phyloP scores from a whole-genome alignment of 2,797 vertebrate genomes.

The Mycteria americana region DNA sequence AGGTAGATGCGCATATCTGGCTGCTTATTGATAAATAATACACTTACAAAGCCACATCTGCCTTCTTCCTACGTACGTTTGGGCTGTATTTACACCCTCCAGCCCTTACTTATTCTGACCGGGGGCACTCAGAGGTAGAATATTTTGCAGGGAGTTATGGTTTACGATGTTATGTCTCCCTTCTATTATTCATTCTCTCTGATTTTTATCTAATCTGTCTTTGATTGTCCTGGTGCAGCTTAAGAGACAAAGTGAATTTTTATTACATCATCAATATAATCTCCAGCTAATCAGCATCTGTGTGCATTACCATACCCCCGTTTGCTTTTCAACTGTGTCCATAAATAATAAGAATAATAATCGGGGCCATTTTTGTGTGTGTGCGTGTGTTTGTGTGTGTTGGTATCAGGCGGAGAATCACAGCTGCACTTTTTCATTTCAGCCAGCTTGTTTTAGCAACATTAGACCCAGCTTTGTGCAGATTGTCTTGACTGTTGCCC shows the following conservation, averaged over 20 bases:
- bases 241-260: slow-evolving; percentile 82
- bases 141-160: neutral
- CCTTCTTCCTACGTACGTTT: neutral
- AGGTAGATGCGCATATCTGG: neutral
- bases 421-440: slow-evolving; percentile 43
- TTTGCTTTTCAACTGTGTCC: slow-evolving; percentile 63
- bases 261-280: slow-evolving; percentile 84
- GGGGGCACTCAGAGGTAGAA: neutral
- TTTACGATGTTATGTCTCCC: slow-evolving; percentile 46
- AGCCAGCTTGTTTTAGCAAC: slow-evolving; percentile 43
- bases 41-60: neutral
- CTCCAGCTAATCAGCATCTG: slow-evolving; percentile 77
- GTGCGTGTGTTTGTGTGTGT: neutral
- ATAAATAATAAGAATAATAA: slow-evolving; percentile 66
- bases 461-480: slow-evolving; percentile 19
- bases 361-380: neutral
- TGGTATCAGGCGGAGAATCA: neutral
- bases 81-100: neutral
- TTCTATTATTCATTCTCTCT: slow-evolving; percentile 76
- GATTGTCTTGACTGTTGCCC: slow-evolving; percentile 34
- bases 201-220: slow-evolving; percentile 78
- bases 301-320: slow-evolving; percentile 60
- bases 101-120: neutral
- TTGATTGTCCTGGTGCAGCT: slow-evolving; percentile 75
- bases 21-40: neutral